These are phyloP conservation scores for Xestia sexstrigata DNA, from an alignment of 2,888 invertebrate genomes.

Conservation along the genomic window DNA sequence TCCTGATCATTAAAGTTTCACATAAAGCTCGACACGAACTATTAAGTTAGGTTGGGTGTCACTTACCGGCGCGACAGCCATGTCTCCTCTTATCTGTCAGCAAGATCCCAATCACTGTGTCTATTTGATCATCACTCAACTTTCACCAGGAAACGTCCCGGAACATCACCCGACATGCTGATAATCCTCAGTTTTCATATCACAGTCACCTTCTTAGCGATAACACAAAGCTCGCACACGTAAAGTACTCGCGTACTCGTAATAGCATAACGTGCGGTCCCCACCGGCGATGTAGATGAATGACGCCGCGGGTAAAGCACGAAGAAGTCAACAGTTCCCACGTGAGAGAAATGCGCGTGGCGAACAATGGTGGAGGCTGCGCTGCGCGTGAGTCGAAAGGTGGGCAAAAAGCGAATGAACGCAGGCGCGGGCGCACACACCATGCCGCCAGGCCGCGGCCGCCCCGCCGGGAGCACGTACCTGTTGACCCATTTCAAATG, in stretches of 20 bases:
- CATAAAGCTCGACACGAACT: conserved; percentile 35
- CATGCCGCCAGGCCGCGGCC: conserved; percentile 58
- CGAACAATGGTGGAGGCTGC: conserved; percentile 86
- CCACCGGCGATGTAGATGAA: conserved; percentile 77
- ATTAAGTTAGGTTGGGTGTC: conserved; percentile 56
- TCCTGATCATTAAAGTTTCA: conserved; percentile 24
- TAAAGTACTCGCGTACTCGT: conserved; percentile 48
- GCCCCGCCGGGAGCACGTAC: conserved; percentile 73
- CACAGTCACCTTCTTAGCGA: conserved; percentile 70
- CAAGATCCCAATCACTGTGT: conserved; percentile 81
- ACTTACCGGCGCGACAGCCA: conserved; percentile 85
- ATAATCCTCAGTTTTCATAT: conserved; percentile 80
- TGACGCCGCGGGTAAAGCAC: conserved; percentile 83
- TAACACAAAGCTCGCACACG: conserved; percentile 74
- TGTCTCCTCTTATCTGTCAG: conserved; percentile 80
- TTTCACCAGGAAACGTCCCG: conserved; percentile 77
- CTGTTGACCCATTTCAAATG: conserved; percentile 88
- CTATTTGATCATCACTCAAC: conserved; percentile 87
- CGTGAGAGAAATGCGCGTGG: conserved; percentile 88
- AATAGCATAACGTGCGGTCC: conserved; percentile 79
- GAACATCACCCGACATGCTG: conserved; percentile 78
- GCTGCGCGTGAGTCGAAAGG: conserved; percentile 90
- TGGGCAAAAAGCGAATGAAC: conserved; percentile 90
- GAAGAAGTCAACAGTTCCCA: conserved; percentile 85
- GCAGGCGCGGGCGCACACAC: conserved; percentile 73